These are phyloP conservation scores for Connochaetes taurinus DNA, from an alignment of 2,113 vertebrate species.

Conservation along the genomic window DNA sequence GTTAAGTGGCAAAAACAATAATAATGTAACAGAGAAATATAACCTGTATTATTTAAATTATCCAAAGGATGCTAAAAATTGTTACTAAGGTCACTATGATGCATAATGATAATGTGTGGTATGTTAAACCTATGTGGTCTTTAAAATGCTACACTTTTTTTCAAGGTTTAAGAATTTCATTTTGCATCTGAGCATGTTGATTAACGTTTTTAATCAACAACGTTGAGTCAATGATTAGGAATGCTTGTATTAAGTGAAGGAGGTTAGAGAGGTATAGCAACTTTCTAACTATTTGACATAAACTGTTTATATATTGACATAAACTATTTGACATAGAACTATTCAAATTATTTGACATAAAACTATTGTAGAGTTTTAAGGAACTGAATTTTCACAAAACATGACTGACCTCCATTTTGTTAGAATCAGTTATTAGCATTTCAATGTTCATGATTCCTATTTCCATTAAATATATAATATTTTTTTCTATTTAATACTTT, in stretches of 20 bases:
- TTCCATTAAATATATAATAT: not conserved
- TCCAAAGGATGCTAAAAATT: not conserved
- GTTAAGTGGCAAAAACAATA: not conserved
- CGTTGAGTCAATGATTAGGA: not conserved
- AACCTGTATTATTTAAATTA: slow-evolving; percentile 33
- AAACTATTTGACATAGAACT: not conserved
- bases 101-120: not conserved
- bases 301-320: not conserved
- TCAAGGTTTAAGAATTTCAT: not conserved
- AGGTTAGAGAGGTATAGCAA: not conserved
- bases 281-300: not conserved
- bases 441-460: not conserved
- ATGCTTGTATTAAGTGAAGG: not conserved
- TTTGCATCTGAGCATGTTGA: not conserved
- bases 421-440: not conserved
- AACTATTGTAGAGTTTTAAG: not conserved
- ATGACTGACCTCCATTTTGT: not conserved
- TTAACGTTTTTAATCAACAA: not conserved
- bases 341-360: not conserved
- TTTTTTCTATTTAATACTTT: not conserved
- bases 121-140: not conserved
- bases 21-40: slow-evolving; percentile 36
- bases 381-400: not conserved
- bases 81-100: not conserved
- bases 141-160: not conserved